Evolutionary conservation across 2,888 invertebrate species (phyloP), one percentile per base, ranked within the genome.

Genomic region (Busseola fusca): DNA sequence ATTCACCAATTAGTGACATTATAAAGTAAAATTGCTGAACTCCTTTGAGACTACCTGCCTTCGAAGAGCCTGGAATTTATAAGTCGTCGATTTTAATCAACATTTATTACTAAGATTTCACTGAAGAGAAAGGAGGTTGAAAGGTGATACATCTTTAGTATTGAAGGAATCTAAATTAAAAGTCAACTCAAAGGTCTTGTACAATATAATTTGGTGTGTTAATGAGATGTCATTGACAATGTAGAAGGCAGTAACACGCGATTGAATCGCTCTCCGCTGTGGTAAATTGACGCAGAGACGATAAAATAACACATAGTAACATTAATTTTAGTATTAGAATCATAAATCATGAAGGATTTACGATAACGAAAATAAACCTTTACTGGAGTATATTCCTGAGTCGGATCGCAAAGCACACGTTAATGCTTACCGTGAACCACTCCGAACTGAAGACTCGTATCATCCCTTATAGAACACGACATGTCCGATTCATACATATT

Each of bases 401-500:
- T 42, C 3, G 48, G 34, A 57, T 25, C 57, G 34, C 37, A 6
- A 18, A 50, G 37, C 34, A 14, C 25, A 69, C 57, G 69, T 58
- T 63, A 54, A 14, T 42, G 45, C 63, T 57, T 34, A 45, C n/a
- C 65, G 48, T 14, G 54, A 48, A 37, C n/a, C 59, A 42, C 57
- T 64, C 57, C 21, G 48, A 75, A 74, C 76, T 42, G 73, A 74
- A 83, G 58, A 76, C 63, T 73, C 64, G 72, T 71, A 76, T 81
- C 80, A 83, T 85, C 76, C 76, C 72, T 76, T 87, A 87, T 86
- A 85, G 85, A 87, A 83, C 82, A 86, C 81, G 85, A 86, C 86
- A 84, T 86, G 87, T 87, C 86, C 86, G 81, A 85, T 80, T 85
- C 89, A 90, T 92, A 90, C 92, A 93, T 92, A 93, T 93, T 91